These are phyloP conservation scores for Setipinna tenuifilis DNA, from an alignment of 2,797 vertebrate genomes.

Conservation along the genomic window DNA sequence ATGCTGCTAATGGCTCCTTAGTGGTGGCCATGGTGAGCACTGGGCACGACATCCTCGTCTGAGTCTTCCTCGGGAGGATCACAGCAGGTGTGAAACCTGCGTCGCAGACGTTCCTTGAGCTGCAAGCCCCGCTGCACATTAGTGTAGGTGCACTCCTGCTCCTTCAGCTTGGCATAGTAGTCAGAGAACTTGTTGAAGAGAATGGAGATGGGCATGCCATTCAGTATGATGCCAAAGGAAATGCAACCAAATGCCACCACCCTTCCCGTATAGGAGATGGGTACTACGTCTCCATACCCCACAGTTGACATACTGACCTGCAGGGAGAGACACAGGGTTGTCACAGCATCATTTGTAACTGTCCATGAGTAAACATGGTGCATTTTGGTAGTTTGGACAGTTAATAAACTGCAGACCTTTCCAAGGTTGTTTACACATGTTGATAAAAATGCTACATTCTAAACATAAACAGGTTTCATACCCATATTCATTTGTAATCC, in stretches of 20 bases:
- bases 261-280: conserved; percentile 82
- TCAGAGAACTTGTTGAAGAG: conserved; percentile 94
- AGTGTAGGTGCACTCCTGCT: conserved; percentile 76
- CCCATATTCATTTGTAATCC: not conserved
- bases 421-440: not conserved
- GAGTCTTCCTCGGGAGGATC: conserved; percentile 60
- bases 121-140: conserved; percentile 74
- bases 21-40: not conserved
- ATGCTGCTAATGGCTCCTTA: not conserved
- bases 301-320: conserved; percentile 94
- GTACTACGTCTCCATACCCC: conserved; percentile 88
- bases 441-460: not conserved
- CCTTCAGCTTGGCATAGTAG: conserved; percentile 90
- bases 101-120: conserved; percentile 71
- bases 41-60: conserved; percentile 56
- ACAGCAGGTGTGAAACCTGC: conserved; percentile 72
- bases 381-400: too few relatives aligned
- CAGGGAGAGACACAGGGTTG: conserved; percentile 5
- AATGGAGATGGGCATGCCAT: conserved; percentile 93
- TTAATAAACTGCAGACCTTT: not conserved
- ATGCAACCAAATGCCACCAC: conserved; percentile 88
- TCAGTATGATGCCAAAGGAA: conserved; percentile 91
- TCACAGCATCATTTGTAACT: too few relatives aligned
- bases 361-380: too few relatives aligned
- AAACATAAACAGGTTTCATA: not conserved